Percentiles rank a stretch among this genome's conserved stretches.
Evolutionary conservation across 23 tunicate species (phyloP).

Genomic region (Corella eumyota): DNA sequence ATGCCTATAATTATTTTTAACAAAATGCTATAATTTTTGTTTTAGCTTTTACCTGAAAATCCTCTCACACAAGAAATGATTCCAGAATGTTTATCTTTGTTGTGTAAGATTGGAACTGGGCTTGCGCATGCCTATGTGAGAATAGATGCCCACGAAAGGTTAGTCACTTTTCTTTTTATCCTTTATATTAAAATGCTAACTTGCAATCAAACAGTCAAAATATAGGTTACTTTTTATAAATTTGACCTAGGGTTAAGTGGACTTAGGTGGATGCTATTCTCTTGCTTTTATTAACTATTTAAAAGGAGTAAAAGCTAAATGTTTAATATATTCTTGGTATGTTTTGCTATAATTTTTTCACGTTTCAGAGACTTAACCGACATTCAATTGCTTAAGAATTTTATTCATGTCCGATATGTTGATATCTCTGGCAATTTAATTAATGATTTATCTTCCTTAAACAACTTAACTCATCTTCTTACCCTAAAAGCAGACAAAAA

Average conservation of each 20-base stretch:
- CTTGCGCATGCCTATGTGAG: constrained; percentile 86
- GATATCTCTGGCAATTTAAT: constrained; percentile 70
- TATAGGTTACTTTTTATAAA: no score
- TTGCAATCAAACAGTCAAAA: no score
- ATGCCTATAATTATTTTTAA: no score
- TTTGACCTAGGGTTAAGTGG: no score
- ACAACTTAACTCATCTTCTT: constrained; percentile 55
- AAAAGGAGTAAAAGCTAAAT: no score
- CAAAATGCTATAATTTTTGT: neutral
- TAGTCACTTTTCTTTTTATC: neutral
- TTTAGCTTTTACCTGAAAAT: constrained; percentile 41
- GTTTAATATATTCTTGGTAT: no score
- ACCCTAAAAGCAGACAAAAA: constrained; percentile 75
- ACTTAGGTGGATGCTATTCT: neutral
- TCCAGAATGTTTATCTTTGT: constrained; percentile 80
- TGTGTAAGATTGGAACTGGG: constrained; percentile 90
- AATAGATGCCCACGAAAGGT: constrained; percentile 63
- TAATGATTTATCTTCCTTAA: constrained; percentile 44
- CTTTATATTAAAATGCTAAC: neutral
- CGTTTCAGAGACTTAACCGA: constrained; percentile 52
- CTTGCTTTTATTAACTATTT: neutral
- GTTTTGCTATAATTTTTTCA: neutral
- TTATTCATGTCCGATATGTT: constrained; percentile 73
- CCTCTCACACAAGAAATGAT: constrained; percentile 82
- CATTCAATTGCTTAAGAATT: constrained; percentile 50